phyloP scores from a whole-genome alignment of 2,797 vertebrate species.

The Atherinosoma microstoma region DNA sequence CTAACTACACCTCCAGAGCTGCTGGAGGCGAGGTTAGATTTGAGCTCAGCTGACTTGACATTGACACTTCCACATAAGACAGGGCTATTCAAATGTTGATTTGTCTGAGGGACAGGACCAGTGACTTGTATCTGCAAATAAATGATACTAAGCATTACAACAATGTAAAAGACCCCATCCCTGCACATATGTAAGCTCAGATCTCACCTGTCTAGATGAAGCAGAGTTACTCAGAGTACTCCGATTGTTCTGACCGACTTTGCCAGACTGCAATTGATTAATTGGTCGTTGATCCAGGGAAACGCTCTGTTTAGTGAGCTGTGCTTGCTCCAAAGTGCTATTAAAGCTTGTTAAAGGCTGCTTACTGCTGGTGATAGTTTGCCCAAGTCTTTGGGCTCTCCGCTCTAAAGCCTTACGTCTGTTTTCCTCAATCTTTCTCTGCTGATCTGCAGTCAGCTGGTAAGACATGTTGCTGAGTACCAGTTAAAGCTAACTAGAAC shows the following conservation, averaged over 20 bases:
- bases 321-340: constrained; percentile 10
- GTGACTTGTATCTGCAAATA: constrained; percentile 61
- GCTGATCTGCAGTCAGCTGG: constrained; percentile 90
- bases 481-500: constrained; percentile 1
- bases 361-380: constrained; percentile 50
- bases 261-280: constrained; percentile 3
- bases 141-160: constrained; percentile 1
- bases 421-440: constrained; percentile 92
- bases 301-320: constrained; percentile 6
- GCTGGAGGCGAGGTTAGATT: constrained; percentile 17
- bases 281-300: constrained; percentile 2
- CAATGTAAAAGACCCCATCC: background rate
- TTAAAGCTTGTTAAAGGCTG: constrained; percentile 15
- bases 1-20: constrained; percentile 31
- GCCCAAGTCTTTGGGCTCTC: constrained; percentile 90
- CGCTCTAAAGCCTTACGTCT: constrained; percentile 89
- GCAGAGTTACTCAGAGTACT: constrained; percentile 12
- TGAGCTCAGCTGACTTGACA: constrained; percentile 46
- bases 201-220: constrained; percentile 54
- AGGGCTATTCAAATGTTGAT: constrained; percentile 37
- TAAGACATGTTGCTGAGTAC: constrained; percentile 83
- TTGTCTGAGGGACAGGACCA: constrained; percentile 44
- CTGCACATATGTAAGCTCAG: background rate
- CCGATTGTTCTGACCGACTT: constrained; percentile 20
- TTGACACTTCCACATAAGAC: constrained; percentile 12